Evolutionary conservation across 2,797 vertebrate genomes (phyloP).

Genomic region (Botia kubotai): DNA sequence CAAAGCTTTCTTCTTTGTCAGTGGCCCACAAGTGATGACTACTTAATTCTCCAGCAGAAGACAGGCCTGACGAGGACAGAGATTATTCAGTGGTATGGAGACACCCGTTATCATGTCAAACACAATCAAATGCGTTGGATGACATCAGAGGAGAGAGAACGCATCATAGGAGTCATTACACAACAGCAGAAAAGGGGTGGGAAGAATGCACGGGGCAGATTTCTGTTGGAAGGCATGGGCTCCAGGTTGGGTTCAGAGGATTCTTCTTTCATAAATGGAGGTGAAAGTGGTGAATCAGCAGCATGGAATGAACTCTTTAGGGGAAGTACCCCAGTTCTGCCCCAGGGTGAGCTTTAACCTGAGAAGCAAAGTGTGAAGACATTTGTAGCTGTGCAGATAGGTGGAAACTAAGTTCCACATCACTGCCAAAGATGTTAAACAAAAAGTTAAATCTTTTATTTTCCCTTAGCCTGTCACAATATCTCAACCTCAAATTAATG

Average conservation of each 20-base stretch:
- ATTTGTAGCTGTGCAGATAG: conserved; percentile 56
- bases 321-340: conserved; percentile 45
- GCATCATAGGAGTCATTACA: conserved; percentile 50
- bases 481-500: conserved; percentile 26
- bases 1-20: conserved; percentile 79
- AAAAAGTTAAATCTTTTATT: conserved; percentile 36
- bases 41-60: conserved; percentile 69
- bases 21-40: conserved; percentile 79
- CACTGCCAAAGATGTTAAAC: conserved; percentile 60
- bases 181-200: conserved; percentile 54
- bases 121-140: conserved; percentile 80
- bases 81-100: conserved; percentile 84
- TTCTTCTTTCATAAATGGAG: conserved; percentile 48
- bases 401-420: conserved; percentile 58
- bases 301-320: conserved; percentile 44
- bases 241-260: conserved; percentile 15
- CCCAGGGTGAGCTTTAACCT: conserved; percentile 56
- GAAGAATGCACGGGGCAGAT: conserved; percentile 8
- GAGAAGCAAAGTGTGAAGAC: conserved; percentile 30
- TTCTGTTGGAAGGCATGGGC: conserved; percentile 24
- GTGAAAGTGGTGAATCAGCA: neutral
- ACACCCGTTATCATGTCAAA: conserved; percentile 83
- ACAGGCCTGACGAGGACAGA: conserved; percentile 71
- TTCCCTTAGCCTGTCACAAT: conserved; percentile 12
- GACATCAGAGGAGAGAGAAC: conserved; percentile 66